Base-by-base conservation (phyloP, 2,888 invertebrate genomes). In the Drosophila fulvimacula region DNA sequence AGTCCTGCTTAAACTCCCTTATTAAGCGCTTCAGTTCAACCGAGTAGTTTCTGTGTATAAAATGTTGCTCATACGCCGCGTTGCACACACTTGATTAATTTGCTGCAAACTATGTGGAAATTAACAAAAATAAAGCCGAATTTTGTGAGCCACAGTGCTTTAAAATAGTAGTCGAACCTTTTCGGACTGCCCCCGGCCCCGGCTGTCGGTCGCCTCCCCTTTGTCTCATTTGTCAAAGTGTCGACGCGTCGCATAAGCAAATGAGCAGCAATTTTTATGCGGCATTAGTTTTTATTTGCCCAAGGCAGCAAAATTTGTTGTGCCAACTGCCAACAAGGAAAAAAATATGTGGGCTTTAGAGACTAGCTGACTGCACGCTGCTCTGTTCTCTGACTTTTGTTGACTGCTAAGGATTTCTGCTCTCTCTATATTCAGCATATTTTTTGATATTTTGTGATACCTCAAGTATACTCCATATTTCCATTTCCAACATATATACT, bases 161-260 rank as follows among this genome's bases (percentile, higher is more conserved):
- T 34, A 19, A 63, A 64, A 36, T 19, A 19, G 24, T 41, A 10
- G n/a, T 11, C 10, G 15, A 44, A 36, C 49, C 51, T 65, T 46
- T 49, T 68, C 19, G 27, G 55, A 19, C 68, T 52, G 5, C 5
- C 13, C 21, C 13, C 32, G n/a, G 6, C 15, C n/a, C 5, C 10
- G 9, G 6, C 19, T 30, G 30, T 2, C 10, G 30, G 19, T 11
- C 39, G 3, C 39, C 30, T 34, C 19, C 32, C 15, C 17, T 53
- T 51, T 44, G 32, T 44, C 70, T 73, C 84, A 87, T 84, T 84
- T 89, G 89, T 84, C 84, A 88, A 73, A 75, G 62, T 73, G 82
- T 73, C 72, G 60, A 59, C 79, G 66, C 62, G 58, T 67, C 63
- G 51, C 66, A 41, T 56, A 61, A 60, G 68, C 73, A 86, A 82